Conservation (phyloP, 1,140 invertebrate species). For the Lasaia peninsularis region DNA sequence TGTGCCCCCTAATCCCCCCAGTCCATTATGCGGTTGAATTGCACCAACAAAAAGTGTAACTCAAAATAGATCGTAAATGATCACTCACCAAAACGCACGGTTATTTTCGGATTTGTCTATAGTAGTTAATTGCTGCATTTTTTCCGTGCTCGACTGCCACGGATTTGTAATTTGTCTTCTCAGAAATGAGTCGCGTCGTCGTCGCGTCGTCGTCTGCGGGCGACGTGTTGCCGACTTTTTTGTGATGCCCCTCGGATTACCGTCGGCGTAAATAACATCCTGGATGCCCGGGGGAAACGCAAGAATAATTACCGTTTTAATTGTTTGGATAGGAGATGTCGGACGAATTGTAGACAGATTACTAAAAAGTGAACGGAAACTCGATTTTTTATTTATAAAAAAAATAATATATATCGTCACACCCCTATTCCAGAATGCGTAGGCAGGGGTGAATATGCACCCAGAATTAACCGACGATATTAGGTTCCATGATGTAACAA, state of each 20-base stretch:
- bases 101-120: constrained; percentile 51
- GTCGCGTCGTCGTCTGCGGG: constrained; percentile 70
- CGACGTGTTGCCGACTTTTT: constrained; percentile 63
- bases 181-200: constrained; percentile 75
- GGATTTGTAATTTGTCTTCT: constrained; percentile 74
- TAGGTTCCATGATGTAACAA: too few species aligned
- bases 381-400: too few species aligned
- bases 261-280: constrained; percentile 67
- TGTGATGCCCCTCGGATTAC: constrained; percentile 63
- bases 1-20: background rate
- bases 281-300: constrained; percentile 68
- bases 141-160: constrained; percentile 61
- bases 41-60: constrained; percentile 10
- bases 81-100: constrained; percentile 40
- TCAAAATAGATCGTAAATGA: constrained; percentile 47
- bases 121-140: constrained; percentile 72
- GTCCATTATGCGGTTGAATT: constrained; percentile 3
- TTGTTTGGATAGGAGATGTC: constrained; percentile 62
- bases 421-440: too few species aligned
- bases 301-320: constrained; percentile 73
- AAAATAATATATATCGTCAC: too few species aligned
- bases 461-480: too few species aligned
- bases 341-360: constrained; percentile 33
- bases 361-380: too few species aligned
- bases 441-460: too few species aligned